These are phyloP conservation scores for Heliangelus exortis DNA, from an alignment of 2,797 vertebrate genomes.

Conservation along the genomic window DNA sequence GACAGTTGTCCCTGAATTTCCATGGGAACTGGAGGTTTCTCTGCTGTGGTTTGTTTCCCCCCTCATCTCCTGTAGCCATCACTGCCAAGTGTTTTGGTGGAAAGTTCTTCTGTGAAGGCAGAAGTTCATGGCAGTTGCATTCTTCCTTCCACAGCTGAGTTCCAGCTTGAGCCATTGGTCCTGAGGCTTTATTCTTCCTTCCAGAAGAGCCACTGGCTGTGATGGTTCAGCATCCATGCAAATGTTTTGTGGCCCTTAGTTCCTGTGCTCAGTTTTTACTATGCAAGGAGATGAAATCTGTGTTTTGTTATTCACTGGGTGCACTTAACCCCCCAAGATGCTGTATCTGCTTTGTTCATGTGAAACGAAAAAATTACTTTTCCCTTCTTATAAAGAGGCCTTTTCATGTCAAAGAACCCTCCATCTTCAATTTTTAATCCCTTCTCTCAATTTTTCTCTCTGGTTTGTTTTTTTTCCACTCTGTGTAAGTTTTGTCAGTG, in stretches of 20 bases:
- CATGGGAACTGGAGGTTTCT: not conserved
- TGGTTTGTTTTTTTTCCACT: not conserved
- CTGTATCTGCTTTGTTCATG: not conserved
- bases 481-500: not conserved
- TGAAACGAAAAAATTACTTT: not conserved
- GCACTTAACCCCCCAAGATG: not conserved
- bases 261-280: not conserved
- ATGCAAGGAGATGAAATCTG: not conserved
- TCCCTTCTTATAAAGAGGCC: not conserved
- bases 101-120: not conserved
- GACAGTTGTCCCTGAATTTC: not conserved
- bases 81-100: not conserved
- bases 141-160: not conserved
- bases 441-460: not conserved
- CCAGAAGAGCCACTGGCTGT: not conserved
- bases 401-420: not conserved
- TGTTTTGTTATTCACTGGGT: not conserved
- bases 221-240: not conserved
- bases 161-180: not conserved
- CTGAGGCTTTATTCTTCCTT: not conserved
- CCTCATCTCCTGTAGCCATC: not conserved
- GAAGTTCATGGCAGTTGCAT: not conserved
- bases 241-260: not conserved
- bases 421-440: not conserved
- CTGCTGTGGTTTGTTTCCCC: not conserved